Conservation (phyloP, 53 echinoderm and acorn worm species). For the Crossaster papposus region DNA sequence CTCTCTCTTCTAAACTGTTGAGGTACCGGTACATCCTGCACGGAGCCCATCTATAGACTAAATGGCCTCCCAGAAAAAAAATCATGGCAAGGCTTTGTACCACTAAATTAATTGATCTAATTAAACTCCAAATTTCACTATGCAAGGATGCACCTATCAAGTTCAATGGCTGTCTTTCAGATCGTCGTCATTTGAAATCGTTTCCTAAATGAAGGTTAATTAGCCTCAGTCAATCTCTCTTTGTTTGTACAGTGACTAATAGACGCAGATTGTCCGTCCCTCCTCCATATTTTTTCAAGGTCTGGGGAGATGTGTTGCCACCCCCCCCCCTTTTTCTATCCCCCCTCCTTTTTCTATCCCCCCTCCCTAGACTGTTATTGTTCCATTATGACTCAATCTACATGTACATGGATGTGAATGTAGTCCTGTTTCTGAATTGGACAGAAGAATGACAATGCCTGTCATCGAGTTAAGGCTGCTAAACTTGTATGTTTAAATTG, state of each 20-base stretch:
- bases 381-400: slow-evolving; percentile 16
- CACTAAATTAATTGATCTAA: neutral
- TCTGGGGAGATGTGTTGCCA: neutral
- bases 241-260: slow-evolving; percentile 25
- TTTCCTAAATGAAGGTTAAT: slow-evolving; percentile 15
- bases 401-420: too few species aligned
- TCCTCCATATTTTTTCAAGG: slow-evolving; percentile 6
- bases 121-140: neutral
- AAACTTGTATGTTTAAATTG: neutral
- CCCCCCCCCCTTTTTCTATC: neutral
- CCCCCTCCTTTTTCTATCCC: neutral
- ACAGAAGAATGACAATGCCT: neutral
- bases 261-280: neutral
- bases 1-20: too few species aligned
- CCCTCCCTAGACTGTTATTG: slow-evolving; percentile 3
- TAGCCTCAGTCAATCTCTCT: neutral
- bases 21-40: too few species aligned
- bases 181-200: neutral
- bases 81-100: neutral
- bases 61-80: neutral
- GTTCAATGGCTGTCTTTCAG: neutral
- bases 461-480: neutral
- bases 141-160: neutral
- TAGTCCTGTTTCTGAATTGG: neutral
- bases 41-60: too few species aligned